Conservation (phyloP, 2,888 invertebrate species). For the Selenia dentaria region DNA sequence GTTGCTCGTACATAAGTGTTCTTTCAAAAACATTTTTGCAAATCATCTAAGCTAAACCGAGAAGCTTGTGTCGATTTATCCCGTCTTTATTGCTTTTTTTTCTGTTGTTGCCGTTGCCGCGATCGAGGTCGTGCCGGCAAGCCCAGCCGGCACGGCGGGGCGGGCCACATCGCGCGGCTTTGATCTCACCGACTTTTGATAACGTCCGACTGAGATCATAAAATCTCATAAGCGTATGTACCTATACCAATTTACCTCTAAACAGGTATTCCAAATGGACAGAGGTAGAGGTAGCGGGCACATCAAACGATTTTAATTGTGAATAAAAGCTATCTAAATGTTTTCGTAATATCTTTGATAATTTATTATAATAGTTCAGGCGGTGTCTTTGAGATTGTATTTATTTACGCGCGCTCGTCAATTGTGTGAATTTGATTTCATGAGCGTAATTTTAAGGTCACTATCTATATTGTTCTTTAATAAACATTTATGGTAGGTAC, state of each 20-base stretch:
- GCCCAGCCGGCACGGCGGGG: conserved; percentile 41
- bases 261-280: conserved; percentile 38
- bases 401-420: conserved; percentile 9
- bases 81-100: conserved; percentile 40
- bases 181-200: conserved; percentile 55
- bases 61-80: conserved; percentile 42
- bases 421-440: too few relatives aligned
- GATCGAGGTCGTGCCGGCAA: conserved; percentile 42
- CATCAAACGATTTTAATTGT: conserved; percentile 28
- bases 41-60: conserved; percentile 24
- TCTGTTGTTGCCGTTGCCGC: conserved; percentile 45
- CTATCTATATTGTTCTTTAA: too few relatives aligned
- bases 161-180: conserved; percentile 40
- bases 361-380: conserved; percentile 13
- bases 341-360: conserved; percentile 14
- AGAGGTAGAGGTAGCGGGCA: conserved; percentile 23
- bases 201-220: conserved; percentile 54
- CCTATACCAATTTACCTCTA: conserved; percentile 39
- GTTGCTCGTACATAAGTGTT: too few relatives aligned
- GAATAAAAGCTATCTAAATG: conserved; percentile 16
- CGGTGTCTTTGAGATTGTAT: conserved; percentile 15
- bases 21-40: conserved; percentile 13
- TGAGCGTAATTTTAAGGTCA: too few relatives aligned
- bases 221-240: conserved; percentile 50
- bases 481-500: too few relatives aligned